phyloP scores from a whole-genome alignment of 2,113 vertebrate species.

The Gallinago media region DNA sequence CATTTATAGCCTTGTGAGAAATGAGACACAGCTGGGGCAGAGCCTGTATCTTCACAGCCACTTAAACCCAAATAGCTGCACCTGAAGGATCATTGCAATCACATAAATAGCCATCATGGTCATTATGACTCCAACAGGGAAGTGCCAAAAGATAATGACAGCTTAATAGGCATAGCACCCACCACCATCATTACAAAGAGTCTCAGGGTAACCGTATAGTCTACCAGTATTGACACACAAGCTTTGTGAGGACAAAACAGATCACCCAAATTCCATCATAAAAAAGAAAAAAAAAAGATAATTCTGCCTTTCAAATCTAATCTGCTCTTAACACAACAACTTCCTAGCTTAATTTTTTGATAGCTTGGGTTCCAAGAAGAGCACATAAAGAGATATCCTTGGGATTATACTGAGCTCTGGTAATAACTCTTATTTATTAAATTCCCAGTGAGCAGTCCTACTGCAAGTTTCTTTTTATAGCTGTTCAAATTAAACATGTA shows the following conservation, averaged over 20 bases:
- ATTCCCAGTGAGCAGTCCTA: not conserved
- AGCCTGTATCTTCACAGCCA: not conserved
- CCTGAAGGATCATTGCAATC: not conserved
- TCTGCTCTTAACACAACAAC: not conserved
- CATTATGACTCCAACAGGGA: not conserved
- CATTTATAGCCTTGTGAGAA: not conserved
- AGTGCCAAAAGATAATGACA: not conserved
- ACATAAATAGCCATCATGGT: fast-evolving
- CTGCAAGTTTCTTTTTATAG: not conserved
- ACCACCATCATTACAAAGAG: fast-evolving
- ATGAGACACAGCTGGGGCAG: not conserved
- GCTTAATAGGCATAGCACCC: not conserved
- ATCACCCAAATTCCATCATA: not conserved
- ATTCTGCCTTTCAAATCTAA: not conserved
- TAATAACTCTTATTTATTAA: slow-evolving; percentile 31
- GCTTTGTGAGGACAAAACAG: not conserved
- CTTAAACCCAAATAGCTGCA: not conserved
- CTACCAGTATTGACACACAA: fast-evolving
- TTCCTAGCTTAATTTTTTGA: not conserved
- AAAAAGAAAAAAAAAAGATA: not conserved
- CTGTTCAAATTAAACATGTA: not conserved
- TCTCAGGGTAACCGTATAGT: no score
- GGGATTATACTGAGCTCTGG: not conserved
- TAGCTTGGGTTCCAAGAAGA: not conserved
- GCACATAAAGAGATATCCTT: not conserved